phyloP scores from a whole-genome alignment of 2,113 vertebrate genomes.

The Telmatochromis bifrenatus region DNA sequence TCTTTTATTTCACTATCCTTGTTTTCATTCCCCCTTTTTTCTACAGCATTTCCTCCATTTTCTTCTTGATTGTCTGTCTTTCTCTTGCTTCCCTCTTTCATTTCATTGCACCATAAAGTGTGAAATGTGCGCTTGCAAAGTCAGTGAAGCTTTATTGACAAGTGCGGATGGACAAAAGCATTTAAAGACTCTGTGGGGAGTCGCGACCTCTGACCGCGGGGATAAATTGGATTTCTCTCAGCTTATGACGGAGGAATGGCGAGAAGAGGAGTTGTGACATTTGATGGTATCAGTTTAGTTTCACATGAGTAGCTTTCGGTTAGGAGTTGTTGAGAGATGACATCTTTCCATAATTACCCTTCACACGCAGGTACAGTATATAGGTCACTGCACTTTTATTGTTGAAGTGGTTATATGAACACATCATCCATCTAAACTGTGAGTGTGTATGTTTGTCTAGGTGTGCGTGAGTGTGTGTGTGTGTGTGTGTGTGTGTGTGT shows the following conservation, averaged over 20 bases:
- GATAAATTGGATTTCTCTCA: slow-evolving; percentile 20
- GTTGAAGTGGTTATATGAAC: neutral
- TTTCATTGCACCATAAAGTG: neutral
- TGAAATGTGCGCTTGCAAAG: neutral
- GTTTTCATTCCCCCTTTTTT: neutral
- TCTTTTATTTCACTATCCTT: neutral
- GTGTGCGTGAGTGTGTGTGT: neutral
- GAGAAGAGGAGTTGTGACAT: neutral
- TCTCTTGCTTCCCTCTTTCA: neutral
- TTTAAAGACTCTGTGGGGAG: slow-evolving; percentile 4
- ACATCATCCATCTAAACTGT: neutral
- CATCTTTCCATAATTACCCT: neutral
- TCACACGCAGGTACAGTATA: neutral
- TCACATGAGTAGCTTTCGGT: neutral
- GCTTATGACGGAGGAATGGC: neutral
- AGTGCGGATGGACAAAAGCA: neutral
- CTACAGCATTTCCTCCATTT: neutral
- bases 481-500: neutral
- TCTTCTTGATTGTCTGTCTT: neutral
- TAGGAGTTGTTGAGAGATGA: neutral
- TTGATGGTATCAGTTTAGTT: neutral
- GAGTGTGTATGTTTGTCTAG: neutral
- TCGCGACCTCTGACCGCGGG: neutral
- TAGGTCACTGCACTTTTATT: neutral
- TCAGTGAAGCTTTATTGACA: slow-evolving; percentile 11